phyloP scores from a whole-genome alignment of 2,888 invertebrate genomes.

The Drosophila lacicola region DNA sequence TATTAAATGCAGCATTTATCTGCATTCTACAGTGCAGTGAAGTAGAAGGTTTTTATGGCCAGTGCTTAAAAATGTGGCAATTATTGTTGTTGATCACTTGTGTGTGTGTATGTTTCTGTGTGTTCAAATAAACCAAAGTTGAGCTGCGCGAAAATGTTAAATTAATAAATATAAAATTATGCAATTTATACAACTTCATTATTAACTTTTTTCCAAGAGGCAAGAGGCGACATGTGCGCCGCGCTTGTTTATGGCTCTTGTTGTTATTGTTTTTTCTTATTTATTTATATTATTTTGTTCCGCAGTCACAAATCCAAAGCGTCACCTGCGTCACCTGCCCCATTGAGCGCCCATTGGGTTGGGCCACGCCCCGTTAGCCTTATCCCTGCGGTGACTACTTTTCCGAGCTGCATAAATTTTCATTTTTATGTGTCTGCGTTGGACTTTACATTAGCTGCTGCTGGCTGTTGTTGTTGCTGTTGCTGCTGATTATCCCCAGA shows the following conservation, averaged over 20 bases:
- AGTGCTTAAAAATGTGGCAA: slow-evolving; percentile 49
- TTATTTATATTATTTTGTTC: slow-evolving; percentile 12
- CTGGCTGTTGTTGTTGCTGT: slow-evolving; percentile 6
- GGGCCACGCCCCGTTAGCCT: slow-evolving; percentile 20
- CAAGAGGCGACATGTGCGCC: slow-evolving; percentile 59
- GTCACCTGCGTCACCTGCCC: slow-evolving; percentile 74
- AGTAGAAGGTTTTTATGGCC: slow-evolving; percentile 28
- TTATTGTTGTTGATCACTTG: slow-evolving; percentile 14
- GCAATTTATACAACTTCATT: slow-evolving; percentile 75
- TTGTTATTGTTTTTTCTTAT: slow-evolving; percentile 32
- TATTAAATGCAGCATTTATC: slow-evolving; percentile 38
- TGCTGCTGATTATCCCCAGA: slow-evolving; percentile 71
- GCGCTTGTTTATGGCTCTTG: slow-evolving; percentile 49
- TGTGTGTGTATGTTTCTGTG: background rate
- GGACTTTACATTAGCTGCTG: slow-evolving; percentile 73
- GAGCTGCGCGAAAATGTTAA: slow-evolving; percentile 42
- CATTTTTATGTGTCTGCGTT: slow-evolving; percentile 74
- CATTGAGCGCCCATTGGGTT: slow-evolving; percentile 25
- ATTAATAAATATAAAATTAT: slow-evolving; percentile 67
- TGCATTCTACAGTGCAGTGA: background rate
- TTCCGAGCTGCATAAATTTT: slow-evolving; percentile 69
- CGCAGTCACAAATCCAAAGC: slow-evolving; percentile 67
- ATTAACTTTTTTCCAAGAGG: slow-evolving; percentile 57
- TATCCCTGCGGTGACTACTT: slow-evolving; percentile 60
- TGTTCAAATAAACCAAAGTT: slow-evolving; percentile 37